Conservation (phyloP, 1,140 invertebrate species). For the Ceratina calcarata region DNA sequence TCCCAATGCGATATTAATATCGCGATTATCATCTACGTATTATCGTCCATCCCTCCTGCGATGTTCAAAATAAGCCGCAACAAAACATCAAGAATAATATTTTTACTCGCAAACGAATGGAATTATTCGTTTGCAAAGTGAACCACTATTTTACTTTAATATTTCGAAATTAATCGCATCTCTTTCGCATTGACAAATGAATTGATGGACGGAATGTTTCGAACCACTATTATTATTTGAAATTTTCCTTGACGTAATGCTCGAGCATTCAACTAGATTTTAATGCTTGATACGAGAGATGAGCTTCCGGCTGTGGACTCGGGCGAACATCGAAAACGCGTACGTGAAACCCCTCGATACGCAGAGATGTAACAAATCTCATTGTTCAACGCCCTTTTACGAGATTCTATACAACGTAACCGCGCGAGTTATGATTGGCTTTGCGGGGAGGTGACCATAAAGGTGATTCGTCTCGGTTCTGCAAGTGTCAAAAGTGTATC, state of each 20-base stretch:
- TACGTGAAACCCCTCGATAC: slow-evolving; percentile 21
- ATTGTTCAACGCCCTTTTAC: slow-evolving; percentile 59
- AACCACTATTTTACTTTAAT: no score
- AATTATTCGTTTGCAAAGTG: no score
- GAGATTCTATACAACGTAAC: slow-evolving; percentile 46
- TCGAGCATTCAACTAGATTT: not conserved
- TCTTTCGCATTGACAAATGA: no score
- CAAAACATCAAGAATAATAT: slow-evolving; percentile 45
- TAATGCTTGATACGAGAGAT: not conserved
- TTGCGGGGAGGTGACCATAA: slow-evolving; percentile 68
- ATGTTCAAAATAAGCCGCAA: slow-evolving; percentile 60
- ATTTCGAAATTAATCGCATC: no score
- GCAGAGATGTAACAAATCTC: slow-evolving; percentile 61
- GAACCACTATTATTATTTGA: no score
- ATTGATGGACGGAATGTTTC: no score
- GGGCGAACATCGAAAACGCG: not conserved
- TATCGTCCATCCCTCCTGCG: slow-evolving; percentile 69
- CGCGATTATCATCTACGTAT: slow-evolving; percentile 81
- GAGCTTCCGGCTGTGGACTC: not conserved
- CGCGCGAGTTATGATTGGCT: slow-evolving; percentile 68
- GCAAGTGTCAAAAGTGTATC: slow-evolving; percentile 78
- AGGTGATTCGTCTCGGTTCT: slow-evolving; percentile 77
- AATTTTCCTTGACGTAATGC: no score
- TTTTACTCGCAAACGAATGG: no score
- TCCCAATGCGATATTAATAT: slow-evolving; percentile 81